These are phyloP conservation scores for Sander vitreus DNA, from an alignment of 2,113 vertebrate genomes.

Conservation along the genomic window DNA sequence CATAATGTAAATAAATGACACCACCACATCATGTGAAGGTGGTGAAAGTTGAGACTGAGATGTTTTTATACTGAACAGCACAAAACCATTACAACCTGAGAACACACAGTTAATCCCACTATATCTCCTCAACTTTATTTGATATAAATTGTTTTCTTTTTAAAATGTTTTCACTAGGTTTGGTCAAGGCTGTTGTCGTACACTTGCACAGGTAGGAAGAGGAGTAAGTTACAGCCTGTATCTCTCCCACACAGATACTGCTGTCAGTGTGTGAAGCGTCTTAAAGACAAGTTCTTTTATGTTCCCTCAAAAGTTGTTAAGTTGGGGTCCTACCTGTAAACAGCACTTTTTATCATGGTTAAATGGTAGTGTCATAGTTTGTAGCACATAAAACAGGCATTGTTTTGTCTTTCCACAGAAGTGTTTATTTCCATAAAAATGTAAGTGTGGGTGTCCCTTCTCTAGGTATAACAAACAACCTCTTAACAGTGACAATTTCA, in stretches of 20 bases:
- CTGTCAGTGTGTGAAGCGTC: slow-evolving; percentile 55
- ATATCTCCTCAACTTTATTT: slow-evolving; percentile 30
- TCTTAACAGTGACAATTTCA: neutral
- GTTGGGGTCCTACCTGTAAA: slow-evolving; percentile 56
- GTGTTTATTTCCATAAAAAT: slow-evolving; percentile 30
- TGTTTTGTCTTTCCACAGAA: slow-evolving; percentile 3
- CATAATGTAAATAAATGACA: neutral
- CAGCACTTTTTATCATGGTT: slow-evolving; percentile 33
- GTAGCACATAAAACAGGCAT: slow-evolving; percentile 11
- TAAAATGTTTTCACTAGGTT: slow-evolving; percentile 29
- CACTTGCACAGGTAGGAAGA: slow-evolving; percentile 45
- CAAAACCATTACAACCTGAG: slow-evolving; percentile 12
- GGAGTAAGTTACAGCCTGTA: slow-evolving; percentile 57
- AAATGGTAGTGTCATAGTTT: slow-evolving; percentile 45
- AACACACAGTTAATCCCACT: slow-evolving; percentile 28
- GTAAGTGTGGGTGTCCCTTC: neutral
- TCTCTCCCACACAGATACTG: slow-evolving; percentile 65
- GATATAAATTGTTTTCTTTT: slow-evolving; percentile 40
- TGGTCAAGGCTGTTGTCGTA: slow-evolving; percentile 37
- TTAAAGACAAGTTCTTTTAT: slow-evolving; percentile 60
- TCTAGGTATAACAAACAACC: neutral
- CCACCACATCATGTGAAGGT: neutral
- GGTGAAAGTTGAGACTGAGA: slow-evolving; percentile 7
- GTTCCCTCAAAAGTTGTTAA: slow-evolving; percentile 51
- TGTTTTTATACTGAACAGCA: slow-evolving; percentile 15